A percentile compares a stretch with the other conserved stretches of the same genome.
Conservation (phyloP, 2,888 invertebrate species). For the Synergus gifuensis region DNA sequence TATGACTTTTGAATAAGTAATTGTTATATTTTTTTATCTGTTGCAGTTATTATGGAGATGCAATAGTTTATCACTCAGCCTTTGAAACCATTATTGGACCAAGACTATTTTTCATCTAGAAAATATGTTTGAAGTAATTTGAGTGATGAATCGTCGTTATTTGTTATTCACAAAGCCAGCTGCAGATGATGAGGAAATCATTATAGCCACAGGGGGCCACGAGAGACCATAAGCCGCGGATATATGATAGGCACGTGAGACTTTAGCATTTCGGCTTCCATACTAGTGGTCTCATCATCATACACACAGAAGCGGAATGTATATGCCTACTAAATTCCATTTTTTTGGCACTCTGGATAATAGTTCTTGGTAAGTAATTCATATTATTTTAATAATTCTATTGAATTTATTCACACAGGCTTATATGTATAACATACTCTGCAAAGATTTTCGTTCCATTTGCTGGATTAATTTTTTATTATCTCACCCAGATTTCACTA, state of each 20-base stretch:
- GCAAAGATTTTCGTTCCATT: neutral
- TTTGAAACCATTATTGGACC: neutral
- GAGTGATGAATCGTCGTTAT: conserved; percentile 28
- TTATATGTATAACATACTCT: neutral
- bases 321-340: neutral
- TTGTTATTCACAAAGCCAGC: conserved; percentile 38
- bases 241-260: conserved; percentile 40
- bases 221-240: conserved; percentile 30
- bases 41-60: neutral
- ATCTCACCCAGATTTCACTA: conserved; percentile 20
- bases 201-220: conserved; percentile 32
- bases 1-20: too few species aligned
- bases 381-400: neutral
- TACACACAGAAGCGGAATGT: conserved; percentile 12
- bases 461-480: neutral
- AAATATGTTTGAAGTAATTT: conserved; percentile 24
- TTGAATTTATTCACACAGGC: neutral
- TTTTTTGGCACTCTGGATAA: neutral
- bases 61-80: conserved; percentile 6
- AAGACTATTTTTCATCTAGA: conserved; percentile 7
- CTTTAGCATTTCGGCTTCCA: conserved; percentile 31
- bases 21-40: neutral
- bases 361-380: neutral
- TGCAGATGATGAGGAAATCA: conserved; percentile 37
- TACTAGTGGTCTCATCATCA: conserved; percentile 38